These are phyloP conservation scores for Phalacrocorax pelagicus DNA, from an alignment of 2,113 vertebrate species.

Conservation along the genomic window DNA sequence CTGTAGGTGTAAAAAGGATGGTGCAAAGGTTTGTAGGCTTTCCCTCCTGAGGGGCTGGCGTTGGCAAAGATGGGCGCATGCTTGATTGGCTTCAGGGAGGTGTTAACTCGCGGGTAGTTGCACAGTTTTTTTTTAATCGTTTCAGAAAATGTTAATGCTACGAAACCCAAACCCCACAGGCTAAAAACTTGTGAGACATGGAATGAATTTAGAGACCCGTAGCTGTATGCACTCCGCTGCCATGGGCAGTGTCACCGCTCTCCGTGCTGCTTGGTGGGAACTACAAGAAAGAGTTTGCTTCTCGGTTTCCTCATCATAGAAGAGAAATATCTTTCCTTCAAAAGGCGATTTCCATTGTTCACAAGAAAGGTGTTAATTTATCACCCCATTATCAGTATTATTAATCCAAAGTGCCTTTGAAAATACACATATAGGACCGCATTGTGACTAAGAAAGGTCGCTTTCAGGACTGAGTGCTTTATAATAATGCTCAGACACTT, in stretches of 20 bases:
- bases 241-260: accelerated
- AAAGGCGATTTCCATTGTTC: neutral
- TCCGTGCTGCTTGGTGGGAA: neutral
- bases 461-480: neutral
- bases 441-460: neutral
- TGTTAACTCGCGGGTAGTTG: neutral
- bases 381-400: neutral
- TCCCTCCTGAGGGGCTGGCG: neutral
- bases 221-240: accelerated
- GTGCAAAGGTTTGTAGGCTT: neutral
- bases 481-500: neutral
- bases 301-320: neutral
- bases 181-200: accelerated
- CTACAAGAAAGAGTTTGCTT: neutral
- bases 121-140: neutral
- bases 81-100: neutral
- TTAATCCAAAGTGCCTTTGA: neutral
- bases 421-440: neutral
- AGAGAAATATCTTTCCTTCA: neutral
- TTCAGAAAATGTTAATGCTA: neutral
- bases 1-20: neutral
- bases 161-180: neutral
- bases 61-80: accelerated
- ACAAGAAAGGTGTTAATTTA: neutral
- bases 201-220: neutral